phyloP scores from a whole-genome alignment of 2,797 vertebrate species.

The Crossoptilon crossoptilon region DNA sequence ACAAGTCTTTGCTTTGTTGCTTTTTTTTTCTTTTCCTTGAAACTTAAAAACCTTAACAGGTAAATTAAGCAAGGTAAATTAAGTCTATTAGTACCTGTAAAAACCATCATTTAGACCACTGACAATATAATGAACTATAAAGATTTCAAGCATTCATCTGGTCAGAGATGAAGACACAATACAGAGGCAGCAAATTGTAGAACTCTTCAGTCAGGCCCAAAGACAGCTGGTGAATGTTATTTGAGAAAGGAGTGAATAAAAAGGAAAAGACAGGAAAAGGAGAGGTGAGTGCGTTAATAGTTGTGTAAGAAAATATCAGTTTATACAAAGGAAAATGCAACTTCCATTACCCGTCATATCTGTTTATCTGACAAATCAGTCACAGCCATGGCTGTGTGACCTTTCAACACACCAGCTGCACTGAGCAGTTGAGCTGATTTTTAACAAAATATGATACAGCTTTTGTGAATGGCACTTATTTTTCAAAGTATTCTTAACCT shows the following conservation, averaged over 20 bases:
- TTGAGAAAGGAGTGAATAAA: background rate
- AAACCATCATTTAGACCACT: background rate
- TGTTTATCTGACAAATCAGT: background rate
- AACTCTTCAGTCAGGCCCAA: constrained; percentile 54
- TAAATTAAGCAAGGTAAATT: background rate
- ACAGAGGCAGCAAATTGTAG: constrained; percentile 71
- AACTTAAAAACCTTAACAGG: background rate
- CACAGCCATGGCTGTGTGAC: constrained; percentile 26
- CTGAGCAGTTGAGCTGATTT: background rate
- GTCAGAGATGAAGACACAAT: constrained; percentile 34
- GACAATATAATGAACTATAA: background rate
- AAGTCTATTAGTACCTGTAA: background rate
- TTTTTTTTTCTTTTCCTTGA: background rate
- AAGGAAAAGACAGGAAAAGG: background rate
- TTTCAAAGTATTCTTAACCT: background rate
- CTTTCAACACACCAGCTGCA: constrained; percentile 22
- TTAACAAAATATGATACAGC: background rate
- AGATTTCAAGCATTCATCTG: background rate
- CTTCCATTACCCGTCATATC: constrained; percentile 2
- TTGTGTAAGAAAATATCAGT: background rate
- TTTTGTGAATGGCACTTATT: background rate
- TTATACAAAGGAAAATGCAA: background rate
- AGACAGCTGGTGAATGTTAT: background rate
- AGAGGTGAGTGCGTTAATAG: background rate
- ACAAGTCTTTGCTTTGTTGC: background rate